phyloP scores from a whole-genome alignment of 2,888 invertebrate genomes.

The Nipponacmea schrenckii region DNA sequence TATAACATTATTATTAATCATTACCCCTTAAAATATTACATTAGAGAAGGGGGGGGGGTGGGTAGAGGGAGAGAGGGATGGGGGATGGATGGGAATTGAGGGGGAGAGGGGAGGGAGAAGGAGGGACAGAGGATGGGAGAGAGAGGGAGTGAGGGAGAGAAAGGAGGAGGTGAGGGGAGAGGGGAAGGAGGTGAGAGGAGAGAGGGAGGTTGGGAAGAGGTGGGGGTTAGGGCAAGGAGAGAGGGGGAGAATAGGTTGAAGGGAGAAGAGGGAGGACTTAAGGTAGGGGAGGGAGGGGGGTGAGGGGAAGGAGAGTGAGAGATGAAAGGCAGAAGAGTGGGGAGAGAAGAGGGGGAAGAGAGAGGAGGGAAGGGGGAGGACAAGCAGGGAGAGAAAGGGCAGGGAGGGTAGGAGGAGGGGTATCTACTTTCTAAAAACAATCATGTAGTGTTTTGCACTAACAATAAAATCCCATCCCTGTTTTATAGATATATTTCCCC shows the following conservation, averaged over 20 bases:
- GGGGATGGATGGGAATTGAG: background rate
- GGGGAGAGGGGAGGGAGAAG: background rate
- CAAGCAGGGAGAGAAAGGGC: background rate
- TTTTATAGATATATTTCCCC: too few species aligned
- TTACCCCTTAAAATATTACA: background rate
- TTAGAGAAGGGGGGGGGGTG: background rate
- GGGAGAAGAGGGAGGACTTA: too few species aligned
- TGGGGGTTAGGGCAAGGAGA: too few species aligned
- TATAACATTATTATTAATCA: background rate
- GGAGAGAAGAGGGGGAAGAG: too few species aligned
- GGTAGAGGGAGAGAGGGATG: background rate
- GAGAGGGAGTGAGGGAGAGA: slow-evolving; percentile 6
- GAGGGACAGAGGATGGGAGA: background rate
- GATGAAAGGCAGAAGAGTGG: too few species aligned
- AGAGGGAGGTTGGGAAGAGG: background rate
- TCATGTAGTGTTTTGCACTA: too few species aligned
- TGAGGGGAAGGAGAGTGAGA: too few species aligned
- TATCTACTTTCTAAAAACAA: too few species aligned
- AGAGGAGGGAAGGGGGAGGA: too few species aligned
- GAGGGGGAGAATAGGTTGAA: too few species aligned
- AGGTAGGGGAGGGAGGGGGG: too few species aligned
- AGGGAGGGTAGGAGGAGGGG: background rate
- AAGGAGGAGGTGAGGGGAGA: background rate
- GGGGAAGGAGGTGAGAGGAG: background rate
- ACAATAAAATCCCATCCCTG: too few species aligned